Conservation (phyloP, 2,888 invertebrate genomes). For the Tenthredo scrophulariae region DNA sequence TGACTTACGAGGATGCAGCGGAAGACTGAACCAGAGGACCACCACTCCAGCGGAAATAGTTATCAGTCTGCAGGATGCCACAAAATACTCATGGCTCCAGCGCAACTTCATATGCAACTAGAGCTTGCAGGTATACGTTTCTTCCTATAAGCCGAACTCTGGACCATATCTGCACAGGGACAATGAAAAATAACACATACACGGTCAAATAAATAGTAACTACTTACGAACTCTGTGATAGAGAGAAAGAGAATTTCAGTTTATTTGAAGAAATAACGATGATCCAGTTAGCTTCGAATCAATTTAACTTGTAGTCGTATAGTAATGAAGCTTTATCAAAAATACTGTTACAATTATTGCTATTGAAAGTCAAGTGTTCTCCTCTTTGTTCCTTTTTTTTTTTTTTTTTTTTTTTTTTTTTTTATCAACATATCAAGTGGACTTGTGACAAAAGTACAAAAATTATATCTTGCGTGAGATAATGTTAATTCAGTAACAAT, state of each 20-base stretch:
- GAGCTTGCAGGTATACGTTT: not conserved
- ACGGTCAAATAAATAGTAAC: conserved; percentile 7
- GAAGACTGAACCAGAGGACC: conserved; percentile 17
- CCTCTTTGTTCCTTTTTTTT: not conserved
- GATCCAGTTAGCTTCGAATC: not conserved
- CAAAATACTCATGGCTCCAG: conserved; percentile 21
- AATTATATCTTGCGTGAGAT: not conserved
- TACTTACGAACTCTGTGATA: not conserved
- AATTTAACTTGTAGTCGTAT: not conserved
- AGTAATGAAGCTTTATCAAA: not conserved
- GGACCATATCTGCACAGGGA: not conserved
- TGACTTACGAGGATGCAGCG: conserved; percentile 31
- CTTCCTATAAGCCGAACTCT: not conserved
- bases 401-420: not conserved
- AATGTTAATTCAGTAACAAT: not conserved
- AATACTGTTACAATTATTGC: not conserved
- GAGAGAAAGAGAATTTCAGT: not conserved
- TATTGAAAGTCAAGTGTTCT: not conserved
- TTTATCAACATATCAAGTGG: not conserved
- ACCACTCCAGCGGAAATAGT: conserved; percentile 21
- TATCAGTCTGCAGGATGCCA: conserved; percentile 33
- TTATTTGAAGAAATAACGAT: not conserved
- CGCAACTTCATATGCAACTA: conserved; percentile 8
- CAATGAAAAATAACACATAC: not conserved
- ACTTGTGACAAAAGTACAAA: not conserved